A percentile compares a stretch with the other conserved stretches of the same genome.
Evolutionary conservation across 1,140 invertebrate genomes (phyloP).

Genomic region (Lepidostoma basale): DNA sequence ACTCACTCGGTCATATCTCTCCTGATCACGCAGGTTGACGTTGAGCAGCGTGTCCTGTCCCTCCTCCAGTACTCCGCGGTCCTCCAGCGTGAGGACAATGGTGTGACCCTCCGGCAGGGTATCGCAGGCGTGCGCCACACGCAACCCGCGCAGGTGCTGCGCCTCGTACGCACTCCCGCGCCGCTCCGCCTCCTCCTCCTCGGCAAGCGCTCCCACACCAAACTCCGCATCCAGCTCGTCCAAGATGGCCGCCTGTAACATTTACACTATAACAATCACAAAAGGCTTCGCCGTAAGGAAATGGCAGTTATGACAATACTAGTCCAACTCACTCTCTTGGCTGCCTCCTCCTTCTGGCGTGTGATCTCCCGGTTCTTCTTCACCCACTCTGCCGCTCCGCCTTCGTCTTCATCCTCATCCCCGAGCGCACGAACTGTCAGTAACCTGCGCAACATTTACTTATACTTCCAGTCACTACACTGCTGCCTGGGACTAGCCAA

Average conservation of each 20-base stretch:
- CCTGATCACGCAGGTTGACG: conserved; percentile 94
- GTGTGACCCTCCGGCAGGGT: conserved; percentile 82
- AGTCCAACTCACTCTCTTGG: conserved; percentile 73
- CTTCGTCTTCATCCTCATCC: conserved; percentile 75
- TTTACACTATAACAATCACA: background rate
- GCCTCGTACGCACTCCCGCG: conserved; percentile 69
- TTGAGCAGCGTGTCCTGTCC: conserved; percentile 92
- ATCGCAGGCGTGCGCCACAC: conserved; percentile 85
- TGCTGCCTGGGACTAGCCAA: no score
- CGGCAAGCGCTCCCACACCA: conserved; percentile 83
- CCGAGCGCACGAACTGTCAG: conserved; percentile 60
- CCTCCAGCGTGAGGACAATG: conserved; percentile 92
- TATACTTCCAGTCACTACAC: no score
- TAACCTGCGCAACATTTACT: conserved; percentile 47
- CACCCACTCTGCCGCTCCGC: conserved; percentile 81
- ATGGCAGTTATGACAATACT: background rate
- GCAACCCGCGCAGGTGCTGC: conserved; percentile 79
- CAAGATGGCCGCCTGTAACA: conserved; percentile 80
- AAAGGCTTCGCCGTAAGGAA: background rate
- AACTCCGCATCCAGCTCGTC: conserved; percentile 96
- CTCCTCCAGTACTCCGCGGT: conserved; percentile 89
- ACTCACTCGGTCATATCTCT: conserved; percentile 80
- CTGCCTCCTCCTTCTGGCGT: conserved; percentile 84
- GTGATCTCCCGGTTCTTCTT: conserved; percentile 77
- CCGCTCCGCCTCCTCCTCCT: conserved; percentile 73